Percentiles rank a stretch among this genome's conserved stretches.
These are phyloP conservation scores for Apodemia zela DNA, from an alignment of 2,888 invertebrate genomes.

Conservation along the genomic window DNA sequence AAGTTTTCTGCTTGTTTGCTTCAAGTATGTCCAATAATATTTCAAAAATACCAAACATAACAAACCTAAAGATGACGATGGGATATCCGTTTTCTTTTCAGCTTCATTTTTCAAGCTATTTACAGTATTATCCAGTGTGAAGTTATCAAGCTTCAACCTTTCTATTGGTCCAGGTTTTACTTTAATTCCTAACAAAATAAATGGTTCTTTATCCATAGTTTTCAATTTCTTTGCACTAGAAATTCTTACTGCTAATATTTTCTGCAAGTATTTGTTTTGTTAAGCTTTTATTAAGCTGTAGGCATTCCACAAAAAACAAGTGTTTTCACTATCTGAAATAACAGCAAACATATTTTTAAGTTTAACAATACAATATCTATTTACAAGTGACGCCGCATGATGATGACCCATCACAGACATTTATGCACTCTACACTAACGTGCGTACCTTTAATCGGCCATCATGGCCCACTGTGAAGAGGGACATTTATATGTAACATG, in stretches of 20 bases:
- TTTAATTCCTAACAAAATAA: constrained; percentile 67
- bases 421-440: too few relatives aligned
- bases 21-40: too few relatives aligned
- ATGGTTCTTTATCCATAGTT: constrained; percentile 52
- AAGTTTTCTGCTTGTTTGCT: too few relatives aligned
- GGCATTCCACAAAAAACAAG: neutral
- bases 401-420: too few relatives aligned
- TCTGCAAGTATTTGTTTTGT: neutral
- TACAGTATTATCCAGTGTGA: constrained; percentile 82
- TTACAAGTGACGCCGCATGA: too few relatives aligned
- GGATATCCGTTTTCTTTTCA: constrained; percentile 76
- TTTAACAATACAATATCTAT: neutral
- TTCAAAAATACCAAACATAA: neutral
- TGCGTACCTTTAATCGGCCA: too few relatives aligned
- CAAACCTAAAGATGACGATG: constrained; percentile 80
- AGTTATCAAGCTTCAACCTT: constrained; percentile 75
- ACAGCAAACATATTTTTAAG: neutral
- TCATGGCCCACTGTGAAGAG: too few relatives aligned
- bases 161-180: constrained; percentile 71
- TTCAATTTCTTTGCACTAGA: constrained; percentile 7
- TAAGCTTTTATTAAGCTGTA: neutral
- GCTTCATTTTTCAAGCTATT: constrained; percentile 79
- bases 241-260: neutral
- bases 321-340: neutral
- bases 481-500: too few relatives aligned